Percentiles rank a stretch among this genome's conserved stretches.
These are phyloP conservation scores for Drosophila orena DNA, from an alignment of 1,140 invertebrate genomes.

Conservation along the genomic window DNA sequence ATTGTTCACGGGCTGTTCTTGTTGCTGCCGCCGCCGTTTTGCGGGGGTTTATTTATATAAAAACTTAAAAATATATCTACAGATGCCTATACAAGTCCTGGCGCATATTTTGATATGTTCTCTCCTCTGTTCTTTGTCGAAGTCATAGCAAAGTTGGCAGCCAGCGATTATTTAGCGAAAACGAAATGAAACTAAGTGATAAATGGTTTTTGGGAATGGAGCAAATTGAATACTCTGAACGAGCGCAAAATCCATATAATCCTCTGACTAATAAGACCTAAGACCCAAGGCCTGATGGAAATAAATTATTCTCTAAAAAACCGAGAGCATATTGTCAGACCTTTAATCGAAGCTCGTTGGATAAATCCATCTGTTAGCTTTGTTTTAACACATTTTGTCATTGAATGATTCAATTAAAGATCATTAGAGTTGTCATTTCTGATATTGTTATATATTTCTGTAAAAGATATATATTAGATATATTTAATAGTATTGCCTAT, in stretches of 20 bases:
- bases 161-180: slow-evolving; percentile 68
- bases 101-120: slow-evolving; percentile 58
- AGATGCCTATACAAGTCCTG: slow-evolving; percentile 82
- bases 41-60: slow-evolving; percentile 79
- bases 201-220: slow-evolving; percentile 24
- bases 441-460: too few relatives aligned
- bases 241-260: slow-evolving; percentile 5
- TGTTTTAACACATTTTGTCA: not conserved
- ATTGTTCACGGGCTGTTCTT: slow-evolving; percentile 47
- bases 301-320: slow-evolving; percentile 12
- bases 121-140: slow-evolving; percentile 46
- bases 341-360: slow-evolving; percentile 7
- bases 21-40: slow-evolving; percentile 35
- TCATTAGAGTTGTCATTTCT: too few relatives aligned
- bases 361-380: slow-evolving; percentile 3
- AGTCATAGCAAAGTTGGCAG: slow-evolving; percentile 60
- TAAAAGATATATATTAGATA: too few relatives aligned
- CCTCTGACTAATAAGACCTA: not conserved
- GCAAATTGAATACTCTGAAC: slow-evolving; percentile 38
- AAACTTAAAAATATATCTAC: slow-evolving; percentile 81
- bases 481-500: too few relatives aligned
- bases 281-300: slow-evolving; percentile 15
- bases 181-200: slow-evolving; percentile 68
- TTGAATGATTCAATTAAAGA: too few relatives aligned
- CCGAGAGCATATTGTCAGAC: too few relatives aligned